Evolutionary conservation across 2,888 invertebrate genomes (phyloP), one percentile per base, ranked within the genome.

Genomic region (Lepidocyrtinus sp.): DNA sequence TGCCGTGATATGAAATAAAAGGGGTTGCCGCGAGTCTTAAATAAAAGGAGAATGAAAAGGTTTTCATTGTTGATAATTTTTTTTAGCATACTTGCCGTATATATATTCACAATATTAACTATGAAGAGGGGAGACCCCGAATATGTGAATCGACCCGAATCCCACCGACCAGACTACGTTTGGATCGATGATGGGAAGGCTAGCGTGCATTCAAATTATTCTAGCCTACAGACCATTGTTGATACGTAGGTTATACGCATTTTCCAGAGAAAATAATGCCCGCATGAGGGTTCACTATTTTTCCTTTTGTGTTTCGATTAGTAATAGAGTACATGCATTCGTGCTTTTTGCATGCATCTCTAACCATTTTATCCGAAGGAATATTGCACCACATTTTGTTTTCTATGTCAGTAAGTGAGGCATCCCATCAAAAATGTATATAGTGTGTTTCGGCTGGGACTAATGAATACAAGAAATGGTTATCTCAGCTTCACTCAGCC

Each of bases 91-190:
- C 50, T 50, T 50, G 12, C 17, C 17, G 12, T 50, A 15, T n/a
- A 15, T 7, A 17, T 50, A 50, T 50, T 50, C 50, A 50, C n/a
- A 50, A 12, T 50, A 50, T n/a, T n/a, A 17, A 50, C 12, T 50
- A 12, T 2, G 50, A n/a, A n/a, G n/a, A n/a, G n/a, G 26, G 22
- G 62, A 69, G 73, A 73, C 73, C 78, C 73, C 72, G 73, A 78
- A 50, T n/a, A n/a, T 78, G 73, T 82, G 82, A 82, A 80, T 80
- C 82, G 82, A 82, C 76, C 82, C 82, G 82, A 82, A 82, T 82
- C 82, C 82, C 80, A 82, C 82, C 82, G 82, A 82, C 50, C 19
- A 73, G 73, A 21, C 73, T 46, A 65, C 24, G 68, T 27, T 63
- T 78, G 78, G 78, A 78, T 78, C 78, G 78, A 78, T 78, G 78